Conservation (phyloP, 2,113 vertebrate species). For the Climacteris rufus region DNA sequence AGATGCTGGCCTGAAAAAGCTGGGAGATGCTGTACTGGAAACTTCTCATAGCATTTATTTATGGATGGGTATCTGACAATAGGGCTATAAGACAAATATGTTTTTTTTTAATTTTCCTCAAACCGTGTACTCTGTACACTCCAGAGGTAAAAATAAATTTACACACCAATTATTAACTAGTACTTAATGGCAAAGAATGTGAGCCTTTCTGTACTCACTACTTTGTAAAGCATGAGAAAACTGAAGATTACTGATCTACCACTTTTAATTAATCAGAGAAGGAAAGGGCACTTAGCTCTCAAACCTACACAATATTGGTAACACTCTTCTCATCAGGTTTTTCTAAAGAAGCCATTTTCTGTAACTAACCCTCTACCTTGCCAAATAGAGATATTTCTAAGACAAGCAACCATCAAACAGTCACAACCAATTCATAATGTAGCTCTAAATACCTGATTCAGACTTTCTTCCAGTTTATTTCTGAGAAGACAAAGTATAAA, state of each 20-base stretch:
- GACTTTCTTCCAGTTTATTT: not conserved
- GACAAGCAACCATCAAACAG: not conserved
- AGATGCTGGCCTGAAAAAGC: not conserved
- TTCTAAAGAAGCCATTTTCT: rapidly evolving
- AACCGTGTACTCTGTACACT: rapidly evolving
- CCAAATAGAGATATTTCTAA: not conserved
- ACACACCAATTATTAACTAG: not conserved
- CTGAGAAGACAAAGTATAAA: not conserved
- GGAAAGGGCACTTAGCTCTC: not conserved
- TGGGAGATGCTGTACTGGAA: not conserved
- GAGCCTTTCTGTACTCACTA: not conserved
- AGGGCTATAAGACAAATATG: rapidly evolving
- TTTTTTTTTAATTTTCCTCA: not conserved
- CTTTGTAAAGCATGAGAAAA: not conserved
- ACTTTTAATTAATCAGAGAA: not conserved
- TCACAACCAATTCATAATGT: not conserved
- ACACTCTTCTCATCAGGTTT: not conserved
- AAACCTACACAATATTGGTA: not conserved
- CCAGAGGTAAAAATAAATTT: not conserved
- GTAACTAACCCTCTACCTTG: not conserved
- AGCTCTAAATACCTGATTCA: not conserved
- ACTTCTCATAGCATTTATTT: not conserved
- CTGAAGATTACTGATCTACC: not conserved
- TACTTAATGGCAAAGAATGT: not conserved
- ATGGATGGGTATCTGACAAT: not conserved